These are phyloP conservation scores for Atherinosoma microstoma DNA, from an alignment of 2,797 vertebrate species.

Conservation along the genomic window DNA sequence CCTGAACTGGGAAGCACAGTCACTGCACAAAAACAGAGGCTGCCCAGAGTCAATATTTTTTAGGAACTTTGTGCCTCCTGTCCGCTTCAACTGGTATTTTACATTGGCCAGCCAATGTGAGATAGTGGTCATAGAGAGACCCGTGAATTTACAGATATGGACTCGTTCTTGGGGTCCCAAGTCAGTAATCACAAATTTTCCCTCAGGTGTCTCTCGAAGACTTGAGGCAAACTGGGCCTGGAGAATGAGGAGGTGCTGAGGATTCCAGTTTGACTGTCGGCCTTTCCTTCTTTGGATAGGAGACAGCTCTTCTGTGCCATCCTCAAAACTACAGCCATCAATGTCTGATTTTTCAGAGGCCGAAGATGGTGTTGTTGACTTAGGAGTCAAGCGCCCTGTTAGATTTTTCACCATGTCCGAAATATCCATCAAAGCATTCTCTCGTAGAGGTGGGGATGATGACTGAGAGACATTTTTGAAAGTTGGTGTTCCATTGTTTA, in stretches of 20 bases:
- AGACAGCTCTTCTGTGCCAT: conserved; percentile 93
- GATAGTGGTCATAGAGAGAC: conserved; percentile 99
- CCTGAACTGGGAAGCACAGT: conserved; percentile 99
- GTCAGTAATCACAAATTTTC: conserved; percentile 95
- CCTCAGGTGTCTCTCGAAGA: conserved; percentile 93
- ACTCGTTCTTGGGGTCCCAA: conserved; percentile 97
- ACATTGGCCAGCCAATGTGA: conserved; percentile 99
- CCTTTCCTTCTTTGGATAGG: conserved; percentile 97
- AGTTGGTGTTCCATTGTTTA: conserved; percentile 71
- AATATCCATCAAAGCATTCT: conserved; percentile 98
- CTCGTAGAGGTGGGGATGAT: conserved; percentile 88
- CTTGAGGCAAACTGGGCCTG: conserved; percentile 98
- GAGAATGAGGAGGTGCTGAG: conserved; percentile 96
- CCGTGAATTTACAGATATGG: conserved; percentile 99
- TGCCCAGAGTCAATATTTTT: conserved; percentile 98
- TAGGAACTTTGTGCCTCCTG: conserved; percentile 98
- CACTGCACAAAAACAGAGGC: conserved; percentile 98
- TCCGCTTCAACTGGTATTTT: conserved; percentile 98
- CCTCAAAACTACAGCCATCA: conserved; percentile 93
- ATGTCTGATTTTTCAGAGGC: conserved; percentile 95
- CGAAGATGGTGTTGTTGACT: conserved; percentile 95
- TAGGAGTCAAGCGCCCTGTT: conserved; percentile 95
- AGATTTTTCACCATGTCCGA: conserved; percentile 99
- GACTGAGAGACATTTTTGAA: conserved; percentile 85
- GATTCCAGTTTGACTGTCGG: conserved; percentile 98